Base-by-base conservation (phyloP, 2,888 invertebrate species). In the Alsophila aescularia region DNA sequence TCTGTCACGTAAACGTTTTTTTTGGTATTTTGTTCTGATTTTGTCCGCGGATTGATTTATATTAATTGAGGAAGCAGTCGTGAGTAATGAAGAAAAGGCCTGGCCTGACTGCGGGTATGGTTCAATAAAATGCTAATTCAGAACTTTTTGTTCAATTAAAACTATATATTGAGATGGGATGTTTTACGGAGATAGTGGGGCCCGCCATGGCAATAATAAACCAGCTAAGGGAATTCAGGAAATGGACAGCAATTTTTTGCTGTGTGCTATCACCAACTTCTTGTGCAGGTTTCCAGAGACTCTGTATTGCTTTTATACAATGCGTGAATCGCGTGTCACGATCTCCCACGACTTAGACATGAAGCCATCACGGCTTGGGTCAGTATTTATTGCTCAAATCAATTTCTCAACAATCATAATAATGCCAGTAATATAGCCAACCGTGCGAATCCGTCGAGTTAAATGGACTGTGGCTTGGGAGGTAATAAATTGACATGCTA, bases 371-470 rank as follows among this genome's bases (percentile, higher is more conserved):
- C 0, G 12, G 31, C 13, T 43, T 42, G 12, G 34, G 39, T 39
- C 34, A 43, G 16, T 27, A 53, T 34, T 54, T 54, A 44, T 39
- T 44, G 43, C 29, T 21, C 24, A 32, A 54, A 48, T 48, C 37
- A 43, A 49, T 49, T 48, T 49, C 43, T 35, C 34, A 54, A 42
- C 47, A 31, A 43, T 54, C 29, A 66, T 62, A 75, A 70, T 79
- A 73, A 81, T 77, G 64, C 47, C 54, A 66, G 74, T 77, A 65
- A 75, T 81, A 77, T 80, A 80, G 68, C 47, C 75, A 76, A 58
- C 73, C 64, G 63, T 62, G 78, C 79, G 78, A 55, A 71, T 69
- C 75, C 61, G 59, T 49, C 47, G 60, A 47, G 65, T 66, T 76
- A 72, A 79, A 79, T 79, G 75, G 74, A 66, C 68, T 75, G 69